Evolutionary conservation across 2,113 vertebrate species (phyloP), one percentile per base, ranked within the genome.

Genomic region (Neoarius graeffei): DNA sequence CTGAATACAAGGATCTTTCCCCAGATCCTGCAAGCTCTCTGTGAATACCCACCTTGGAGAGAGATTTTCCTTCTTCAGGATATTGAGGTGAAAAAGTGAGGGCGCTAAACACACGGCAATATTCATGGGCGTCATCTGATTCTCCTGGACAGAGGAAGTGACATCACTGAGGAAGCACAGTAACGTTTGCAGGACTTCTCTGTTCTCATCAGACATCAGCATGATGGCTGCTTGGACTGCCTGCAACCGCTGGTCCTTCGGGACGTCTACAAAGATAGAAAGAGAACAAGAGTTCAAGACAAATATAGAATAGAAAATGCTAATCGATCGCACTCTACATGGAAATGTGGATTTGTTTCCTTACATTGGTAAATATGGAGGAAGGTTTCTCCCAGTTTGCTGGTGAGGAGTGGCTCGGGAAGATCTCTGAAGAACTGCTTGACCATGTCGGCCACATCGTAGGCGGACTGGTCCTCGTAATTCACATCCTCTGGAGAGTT

Each of bases 91-190:
- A 93, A 99, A 99, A 17, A 99, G 97, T 1, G 98, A 99, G 1
- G 98, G 98, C 3, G 98, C 98, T 92, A 99, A 93, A 77, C 98
- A 99, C 89, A 99, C 98, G 0, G 98, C 98, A 1, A 99, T 95
- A 91, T 99, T 99, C 97, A 98, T 99, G 74, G 98, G 96, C 0
- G 98, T 99, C 98, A 99, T 99, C 93, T 99, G 98, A 88, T 99
- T 99, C 92, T 99, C 98, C 81, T 97, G 96, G 91, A 99, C 98
- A 0, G 96, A 95, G 85, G 96, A 95, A 85, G 95, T 97, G 92
- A 98, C 98, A 0, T 99, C 98, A 0, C 96, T 97, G 79, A 99
- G 96, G 94, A 99, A 99, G 91, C 97, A 98, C 14, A 99, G 95
- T 85, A 99, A 94, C 0, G 97, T 99, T 93, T 99, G 98, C 89